A percentile compares a stretch with the other conserved stretches of the same genome.
These are phyloP conservation scores for Phainopepla nitens DNA, from an alignment of 2,113 vertebrate species.

Conservation along the genomic window DNA sequence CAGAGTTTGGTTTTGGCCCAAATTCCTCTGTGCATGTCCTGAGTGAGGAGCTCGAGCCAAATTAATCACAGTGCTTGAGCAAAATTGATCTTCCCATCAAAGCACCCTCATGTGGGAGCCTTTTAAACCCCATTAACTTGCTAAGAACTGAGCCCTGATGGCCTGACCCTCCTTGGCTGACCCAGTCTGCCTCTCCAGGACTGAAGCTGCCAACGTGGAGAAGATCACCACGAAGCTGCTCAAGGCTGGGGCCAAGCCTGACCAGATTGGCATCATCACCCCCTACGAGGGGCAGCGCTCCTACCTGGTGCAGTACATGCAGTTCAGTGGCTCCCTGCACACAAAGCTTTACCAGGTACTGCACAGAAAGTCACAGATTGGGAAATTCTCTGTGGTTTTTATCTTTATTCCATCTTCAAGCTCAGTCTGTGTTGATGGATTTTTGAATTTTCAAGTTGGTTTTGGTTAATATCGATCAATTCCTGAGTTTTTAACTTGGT, in stretches of 20 bases:
- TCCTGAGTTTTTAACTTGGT: not conserved
- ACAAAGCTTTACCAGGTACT: conserved; percentile 98
- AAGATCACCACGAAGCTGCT: conserved; percentile 96
- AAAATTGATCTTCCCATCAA: not conserved
- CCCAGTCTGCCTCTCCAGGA: conserved; percentile 67
- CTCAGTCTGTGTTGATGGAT: not conserved
- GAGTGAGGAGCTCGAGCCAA: not conserved
- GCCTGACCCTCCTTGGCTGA: not conserved
- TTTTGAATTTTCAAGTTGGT: not conserved
- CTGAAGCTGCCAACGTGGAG: conserved; percentile 96
- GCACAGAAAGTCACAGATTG: no score
- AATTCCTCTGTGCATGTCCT: fast-evolving
- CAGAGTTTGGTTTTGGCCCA: fast-evolving
- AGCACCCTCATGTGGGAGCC: not conserved
- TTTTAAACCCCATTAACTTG: not conserved
- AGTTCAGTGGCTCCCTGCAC: conserved; percentile 97
- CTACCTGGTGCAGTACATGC: conserved; percentile 99
- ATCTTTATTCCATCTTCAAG: not conserved
- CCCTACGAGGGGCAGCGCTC: conserved; percentile 96
- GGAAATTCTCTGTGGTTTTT: fast-evolving
- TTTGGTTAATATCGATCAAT: not conserved
- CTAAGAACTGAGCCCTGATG: not conserved
- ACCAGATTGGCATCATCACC: conserved; percentile 98
- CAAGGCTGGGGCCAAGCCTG: conserved; percentile 94
- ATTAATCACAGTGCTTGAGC: fast-evolving